Base-by-base conservation (phyloP, 2,113 vertebrate species). In the Camelus dromedarius region DNA sequence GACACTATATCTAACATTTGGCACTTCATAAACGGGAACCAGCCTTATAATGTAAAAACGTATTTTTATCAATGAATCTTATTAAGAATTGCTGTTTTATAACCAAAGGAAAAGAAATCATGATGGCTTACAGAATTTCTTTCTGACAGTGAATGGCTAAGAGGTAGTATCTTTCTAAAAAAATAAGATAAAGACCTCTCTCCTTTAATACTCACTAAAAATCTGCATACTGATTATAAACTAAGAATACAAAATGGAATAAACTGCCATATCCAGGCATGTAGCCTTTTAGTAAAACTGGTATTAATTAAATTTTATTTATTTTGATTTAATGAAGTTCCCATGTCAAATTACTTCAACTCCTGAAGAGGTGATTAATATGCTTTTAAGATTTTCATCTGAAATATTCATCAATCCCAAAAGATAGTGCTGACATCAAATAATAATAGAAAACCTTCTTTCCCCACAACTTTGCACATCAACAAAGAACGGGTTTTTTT, bases 291-390 rank as follows among this genome's bases (percentile, higher is more conserved):
- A 93, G 50, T 48, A 69, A 92, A 96, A 96, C 52, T 91, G 20
- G 6, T 70, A 54, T 62, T 87, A 58, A 83, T 67, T 60, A 66
- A 38, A 81, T 56, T 84, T 70, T 64, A 76, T 28, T 81, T 75
- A 62, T 70, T 90, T 81, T 60, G 56, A 91, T 52, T 96, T 96
- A 92, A 79, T 92, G 15, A 82, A 67, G n/a, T 93, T 93, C 15
- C 24, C 42, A 10, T 66, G 35, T 79, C 89, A 92, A 79, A 86
- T 76, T 84, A n/a, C 88, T 72, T 70, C 3, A 56, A 22, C 16
- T 42, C 35, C 35, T 80, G 16, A 89, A 89, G 62, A 94, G 54
- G 22, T 73, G 28, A 83, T 22, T 62, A 79, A 73, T 54, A 92
- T 42, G 10, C 14, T 90, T 92, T 46, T 52, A 50, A 35, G 8